phyloP scores from a whole-genome alignment of 2,888 invertebrate species.

The Seladonia tumulorum region DNA sequence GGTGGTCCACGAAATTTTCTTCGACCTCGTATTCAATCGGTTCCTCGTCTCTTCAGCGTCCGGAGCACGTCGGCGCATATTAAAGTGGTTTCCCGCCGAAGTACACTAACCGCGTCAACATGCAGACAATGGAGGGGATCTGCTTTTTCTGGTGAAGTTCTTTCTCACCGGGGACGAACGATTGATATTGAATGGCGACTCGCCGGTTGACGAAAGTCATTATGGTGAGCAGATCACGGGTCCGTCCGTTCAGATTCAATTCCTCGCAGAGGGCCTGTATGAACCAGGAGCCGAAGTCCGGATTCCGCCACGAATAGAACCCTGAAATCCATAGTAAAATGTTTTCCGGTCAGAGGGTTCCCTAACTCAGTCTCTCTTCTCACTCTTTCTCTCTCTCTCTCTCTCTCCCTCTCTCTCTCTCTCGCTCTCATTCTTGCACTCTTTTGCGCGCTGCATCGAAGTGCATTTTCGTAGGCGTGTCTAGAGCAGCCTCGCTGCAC shows the following conservation, averaged over 20 bases:
- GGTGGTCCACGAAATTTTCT: constrained; percentile 13
- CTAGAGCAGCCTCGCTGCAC: constrained; percentile 10
- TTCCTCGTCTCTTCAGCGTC: neutral
- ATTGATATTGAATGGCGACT: constrained; percentile 89
- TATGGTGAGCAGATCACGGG: constrained; percentile 87
- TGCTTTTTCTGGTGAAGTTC: constrained; percentile 87
- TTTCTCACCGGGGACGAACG: constrained; percentile 84
- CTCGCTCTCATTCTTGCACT: neutral
- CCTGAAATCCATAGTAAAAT: constrained; percentile 83
- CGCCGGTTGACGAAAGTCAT: constrained; percentile 87
- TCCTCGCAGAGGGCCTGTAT: constrained; percentile 88
- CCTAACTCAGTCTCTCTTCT: neutral
- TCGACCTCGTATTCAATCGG: neutral
- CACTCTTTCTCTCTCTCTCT: neutral
- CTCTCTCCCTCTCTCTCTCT: neutral
- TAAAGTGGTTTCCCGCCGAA: constrained; percentile 76
- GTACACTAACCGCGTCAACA: constrained; percentile 87
- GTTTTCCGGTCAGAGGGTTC: constrained; percentile 30
- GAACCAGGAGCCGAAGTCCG: constrained; percentile 89
- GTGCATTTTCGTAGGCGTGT: constrained; percentile 25
- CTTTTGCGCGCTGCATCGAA: neutral
- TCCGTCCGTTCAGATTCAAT: constrained; percentile 84
- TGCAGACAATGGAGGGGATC: constrained; percentile 89
- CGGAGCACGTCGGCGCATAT: neutral
- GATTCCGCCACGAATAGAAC: constrained; percentile 89